These are phyloP conservation scores for Erethizon dorsatum DNA, from an alignment of 2,797 vertebrate genomes.

Conservation along the genomic window DNA sequence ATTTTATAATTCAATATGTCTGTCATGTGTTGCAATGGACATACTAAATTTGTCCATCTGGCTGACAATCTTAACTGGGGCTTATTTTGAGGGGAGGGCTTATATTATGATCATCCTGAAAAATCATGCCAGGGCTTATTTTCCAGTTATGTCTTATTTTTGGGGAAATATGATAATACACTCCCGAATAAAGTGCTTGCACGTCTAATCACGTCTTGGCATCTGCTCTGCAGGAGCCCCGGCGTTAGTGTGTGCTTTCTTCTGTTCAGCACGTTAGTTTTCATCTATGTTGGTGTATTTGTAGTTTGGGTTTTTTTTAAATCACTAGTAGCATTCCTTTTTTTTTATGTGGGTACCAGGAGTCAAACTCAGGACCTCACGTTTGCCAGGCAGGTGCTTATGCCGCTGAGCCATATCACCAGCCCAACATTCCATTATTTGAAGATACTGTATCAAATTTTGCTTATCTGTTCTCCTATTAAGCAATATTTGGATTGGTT, in stretches of 20 bases:
- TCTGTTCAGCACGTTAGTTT: background rate
- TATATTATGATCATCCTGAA: background rate
- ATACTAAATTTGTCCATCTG: background rate
- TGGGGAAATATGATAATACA: background rate
- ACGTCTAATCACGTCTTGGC: background rate
- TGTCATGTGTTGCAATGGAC: background rate
- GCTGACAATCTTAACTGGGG: background rate
- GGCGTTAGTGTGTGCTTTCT: background rate
- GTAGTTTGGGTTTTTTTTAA: slow-evolving; percentile 17
- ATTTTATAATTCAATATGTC: background rate
- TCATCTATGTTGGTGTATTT: background rate
- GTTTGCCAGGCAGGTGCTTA: too few relatives aligned
- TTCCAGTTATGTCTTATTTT: background rate
- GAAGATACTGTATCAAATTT: background rate
- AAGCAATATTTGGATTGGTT: slow-evolving; percentile 16
- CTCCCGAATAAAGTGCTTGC: background rate
- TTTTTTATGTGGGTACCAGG: too few relatives aligned
- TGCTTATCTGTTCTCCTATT: background rate
- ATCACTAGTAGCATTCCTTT: background rate
- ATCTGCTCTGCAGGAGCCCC: background rate
- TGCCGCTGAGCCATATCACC: too few relatives aligned
- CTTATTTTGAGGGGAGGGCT: background rate
- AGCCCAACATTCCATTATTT: background rate
- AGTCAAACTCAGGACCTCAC: too few relatives aligned
- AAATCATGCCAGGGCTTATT: background rate